Evolutionary conservation across 2,888 invertebrate genomes (phyloP).

Genomic region (Dinocampus coccinellae): DNA sequence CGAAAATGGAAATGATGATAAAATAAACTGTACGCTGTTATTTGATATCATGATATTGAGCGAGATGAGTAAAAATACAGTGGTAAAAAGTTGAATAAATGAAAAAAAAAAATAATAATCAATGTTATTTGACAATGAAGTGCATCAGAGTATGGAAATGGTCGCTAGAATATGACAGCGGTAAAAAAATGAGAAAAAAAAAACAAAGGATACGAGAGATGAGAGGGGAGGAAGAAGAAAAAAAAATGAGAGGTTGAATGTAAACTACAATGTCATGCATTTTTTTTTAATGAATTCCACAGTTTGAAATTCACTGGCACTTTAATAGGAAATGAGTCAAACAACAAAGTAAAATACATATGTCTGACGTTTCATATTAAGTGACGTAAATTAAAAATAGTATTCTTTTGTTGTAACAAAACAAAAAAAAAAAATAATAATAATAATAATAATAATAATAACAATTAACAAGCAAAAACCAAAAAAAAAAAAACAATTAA

Average conservation of each 20-base stretch:
- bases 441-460: too few relatives aligned
- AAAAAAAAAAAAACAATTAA: background rate
- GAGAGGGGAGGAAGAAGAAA: too few relatives aligned
- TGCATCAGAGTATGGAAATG: background rate
- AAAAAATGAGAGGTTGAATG: background rate
- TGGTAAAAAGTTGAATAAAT: background rate
- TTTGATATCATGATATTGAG: background rate
- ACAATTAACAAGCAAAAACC: too few relatives aligned
- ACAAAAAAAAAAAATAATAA: too few relatives aligned
- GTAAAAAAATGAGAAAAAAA: background rate
- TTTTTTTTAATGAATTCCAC: background rate
- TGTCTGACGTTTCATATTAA: background rate
- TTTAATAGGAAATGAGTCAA: background rate
- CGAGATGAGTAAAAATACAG: background rate
- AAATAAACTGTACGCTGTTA: too few relatives aligned
- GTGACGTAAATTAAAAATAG: background rate
- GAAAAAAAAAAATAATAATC: background rate
- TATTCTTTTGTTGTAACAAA: background rate
- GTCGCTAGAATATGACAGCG: background rate
- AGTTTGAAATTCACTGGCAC: background rate
- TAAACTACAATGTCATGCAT: background rate
- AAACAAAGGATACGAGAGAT: too few relatives aligned
- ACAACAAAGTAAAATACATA: background rate
- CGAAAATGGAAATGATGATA: too few relatives aligned
- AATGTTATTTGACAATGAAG: background rate